Evolutionary conservation across 2,888 invertebrate species (phyloP).

Genomic region (Abrostola triplasia): DNA sequence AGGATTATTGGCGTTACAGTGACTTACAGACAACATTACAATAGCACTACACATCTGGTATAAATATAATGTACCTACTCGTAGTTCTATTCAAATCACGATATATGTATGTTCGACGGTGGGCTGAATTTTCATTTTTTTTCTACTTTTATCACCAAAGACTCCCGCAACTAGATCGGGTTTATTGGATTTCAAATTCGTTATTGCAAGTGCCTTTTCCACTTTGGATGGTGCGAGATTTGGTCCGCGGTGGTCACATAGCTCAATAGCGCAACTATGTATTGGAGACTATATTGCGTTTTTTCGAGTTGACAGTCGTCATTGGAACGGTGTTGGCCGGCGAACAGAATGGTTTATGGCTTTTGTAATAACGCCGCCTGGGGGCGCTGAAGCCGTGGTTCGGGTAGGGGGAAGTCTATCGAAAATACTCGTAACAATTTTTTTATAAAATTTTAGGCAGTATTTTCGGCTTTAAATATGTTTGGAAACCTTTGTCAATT

Average conservation of each 20-base stretch:
- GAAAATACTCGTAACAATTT: conserved; percentile 5
- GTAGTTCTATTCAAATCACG: conserved; percentile 32
- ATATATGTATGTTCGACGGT: conserved; percentile 22
- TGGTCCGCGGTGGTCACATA: conserved; percentile 68
- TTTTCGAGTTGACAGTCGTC: conserved; percentile 74
- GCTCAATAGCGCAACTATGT: conserved; percentile 64
- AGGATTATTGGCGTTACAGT: no score
- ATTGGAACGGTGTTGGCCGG: conserved; percentile 56
- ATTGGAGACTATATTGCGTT: conserved; percentile 74
- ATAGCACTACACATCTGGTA: not conserved
- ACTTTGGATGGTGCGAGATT: conserved; percentile 72
- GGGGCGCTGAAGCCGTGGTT: conserved; percentile 29
- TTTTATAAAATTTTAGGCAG: not conserved
- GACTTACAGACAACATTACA: not conserved
- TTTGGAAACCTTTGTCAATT: no score
- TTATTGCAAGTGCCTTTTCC: conserved; percentile 81
- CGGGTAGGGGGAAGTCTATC: not conserved
- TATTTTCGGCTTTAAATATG: not conserved
- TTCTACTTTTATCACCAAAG: conserved; percentile 51
- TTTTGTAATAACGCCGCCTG: conserved; percentile 69
- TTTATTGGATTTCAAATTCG: conserved; percentile 83
- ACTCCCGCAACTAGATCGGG: conserved; percentile 60
- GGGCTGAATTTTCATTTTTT: conserved; percentile 31
- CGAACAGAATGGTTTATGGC: conserved; percentile 71
- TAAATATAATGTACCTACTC: conserved; percentile 6